phyloP scores from a whole-genome alignment of 2,113 vertebrate species.

The human region GRCh38 chr18:53789001-53789500 shows the following conservation, averaged over 20 bases:
- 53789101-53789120: not conserved
- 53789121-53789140: not conserved
- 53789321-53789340: not conserved
- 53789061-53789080: not conserved
- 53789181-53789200: not conserved
- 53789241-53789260: not conserved
- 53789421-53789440: not conserved
- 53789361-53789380: not conserved
- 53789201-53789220: not conserved
- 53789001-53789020: not conserved
- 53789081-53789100: not conserved
- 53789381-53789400: not conserved
- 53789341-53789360: not conserved
- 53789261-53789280: not conserved
- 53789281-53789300: not conserved
- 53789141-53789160: not conserved
- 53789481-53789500: not conserved
- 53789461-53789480: not conserved
- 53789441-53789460: not conserved
- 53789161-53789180: not conserved
- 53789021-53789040: not conserved
- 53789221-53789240: not conserved
- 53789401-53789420: not conserved
- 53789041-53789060: not conserved
- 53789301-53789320: not conserved